These are phyloP conservation scores for Mus pahari DNA, from an alignment of 2,113 vertebrate genomes.

Conservation along the genomic window DNA sequence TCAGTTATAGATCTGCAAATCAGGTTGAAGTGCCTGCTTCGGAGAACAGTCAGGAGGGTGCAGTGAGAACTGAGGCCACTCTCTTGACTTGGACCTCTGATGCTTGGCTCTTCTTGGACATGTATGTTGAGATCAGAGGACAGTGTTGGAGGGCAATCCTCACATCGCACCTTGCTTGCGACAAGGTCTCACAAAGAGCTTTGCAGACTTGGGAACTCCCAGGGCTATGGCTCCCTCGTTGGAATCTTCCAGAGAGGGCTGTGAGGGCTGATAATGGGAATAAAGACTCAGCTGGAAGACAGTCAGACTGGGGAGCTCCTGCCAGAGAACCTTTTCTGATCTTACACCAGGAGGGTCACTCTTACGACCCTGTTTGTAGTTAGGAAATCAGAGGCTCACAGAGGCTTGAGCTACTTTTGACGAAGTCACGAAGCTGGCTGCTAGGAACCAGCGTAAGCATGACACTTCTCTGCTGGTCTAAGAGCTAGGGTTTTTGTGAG, in stretches of 20 bases:
- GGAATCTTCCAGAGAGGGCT: neutral
- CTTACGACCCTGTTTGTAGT: rapidly evolving
- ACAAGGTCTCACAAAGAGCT: neutral
- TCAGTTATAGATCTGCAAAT: neutral
- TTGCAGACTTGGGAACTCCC: neutral
- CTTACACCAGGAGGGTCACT: rapidly evolving
- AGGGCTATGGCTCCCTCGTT: rapidly evolving
- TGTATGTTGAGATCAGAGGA: too few relatives aligned
- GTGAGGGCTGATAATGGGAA: neutral
- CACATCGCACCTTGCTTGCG: neutral
- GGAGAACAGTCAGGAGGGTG: too few relatives aligned
- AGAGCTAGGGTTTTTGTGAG: neutral
- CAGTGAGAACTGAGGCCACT: rapidly evolving
- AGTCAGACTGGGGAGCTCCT: neutral
- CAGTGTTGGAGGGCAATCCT: neutral
- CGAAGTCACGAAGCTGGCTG: neutral
- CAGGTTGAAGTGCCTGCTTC: neutral
- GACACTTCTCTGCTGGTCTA: too few relatives aligned
- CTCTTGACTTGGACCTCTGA: rapidly evolving
- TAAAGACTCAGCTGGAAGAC: neutral
- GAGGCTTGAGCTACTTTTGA: too few relatives aligned
- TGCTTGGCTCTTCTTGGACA: neutral
- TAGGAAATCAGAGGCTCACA: neutral
- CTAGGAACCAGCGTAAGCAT: neutral
- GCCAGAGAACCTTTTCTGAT: neutral